phyloP scores from a whole-genome alignment of 2,113 vertebrate species.

The Tychaedon coryphoeus region DNA sequence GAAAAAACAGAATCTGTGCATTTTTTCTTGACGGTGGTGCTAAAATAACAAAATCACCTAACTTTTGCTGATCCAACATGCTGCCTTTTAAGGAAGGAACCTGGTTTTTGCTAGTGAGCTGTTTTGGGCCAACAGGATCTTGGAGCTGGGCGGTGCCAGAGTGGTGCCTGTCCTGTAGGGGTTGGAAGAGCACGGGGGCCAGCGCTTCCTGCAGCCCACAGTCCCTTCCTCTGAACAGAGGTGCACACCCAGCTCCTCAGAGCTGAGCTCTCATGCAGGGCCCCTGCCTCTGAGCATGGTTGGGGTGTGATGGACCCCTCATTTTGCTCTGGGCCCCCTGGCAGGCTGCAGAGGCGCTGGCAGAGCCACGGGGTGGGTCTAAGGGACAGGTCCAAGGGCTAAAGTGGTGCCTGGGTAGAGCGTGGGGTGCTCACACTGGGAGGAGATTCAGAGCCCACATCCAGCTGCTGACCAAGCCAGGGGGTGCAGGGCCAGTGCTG shows the following conservation, averaged over 20 bases:
- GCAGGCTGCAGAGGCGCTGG: neutral
- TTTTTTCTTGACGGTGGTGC: neutral
- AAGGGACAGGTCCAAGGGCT: rapidly evolving
- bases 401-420: neutral
- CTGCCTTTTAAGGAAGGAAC: neutral
- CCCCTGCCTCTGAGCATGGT: too few species aligned
- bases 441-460: rapidly evolving
- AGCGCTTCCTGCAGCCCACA: neutral
- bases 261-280: neutral
- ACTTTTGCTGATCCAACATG: neutral
- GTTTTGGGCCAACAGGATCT: neutral
- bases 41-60: neutral
- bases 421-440: too few species aligned
- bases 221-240: neutral
- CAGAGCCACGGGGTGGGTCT: rapidly evolving
- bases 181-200: rapidly evolving
- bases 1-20: neutral
- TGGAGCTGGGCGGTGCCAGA: rapidly evolving
- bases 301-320: neutral
- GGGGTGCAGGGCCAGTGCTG: rapidly evolving
- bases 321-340: rapidly evolving
- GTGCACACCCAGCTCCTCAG: neutral
- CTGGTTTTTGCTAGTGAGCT: neutral
- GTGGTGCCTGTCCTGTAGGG: rapidly evolving
- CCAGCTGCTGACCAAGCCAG: neutral